Evolutionary conservation across 2,888 invertebrate genomes (phyloP).

Genomic region (Hipparchia semele): DNA sequence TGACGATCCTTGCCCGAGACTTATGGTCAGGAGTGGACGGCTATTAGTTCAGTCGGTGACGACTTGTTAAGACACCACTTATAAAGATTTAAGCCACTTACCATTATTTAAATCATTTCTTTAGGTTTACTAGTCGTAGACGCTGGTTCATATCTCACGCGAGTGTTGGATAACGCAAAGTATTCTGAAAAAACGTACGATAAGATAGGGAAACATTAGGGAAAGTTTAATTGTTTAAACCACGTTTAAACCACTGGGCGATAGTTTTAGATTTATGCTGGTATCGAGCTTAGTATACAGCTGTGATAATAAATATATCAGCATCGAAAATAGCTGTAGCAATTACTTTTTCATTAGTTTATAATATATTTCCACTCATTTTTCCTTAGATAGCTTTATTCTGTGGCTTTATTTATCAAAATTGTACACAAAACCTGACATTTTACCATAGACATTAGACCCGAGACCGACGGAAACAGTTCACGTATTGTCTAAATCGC

Average conservation of each 20-base stretch:
- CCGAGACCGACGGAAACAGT: too few species aligned
- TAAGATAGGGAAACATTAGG: background rate
- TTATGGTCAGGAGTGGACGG: too few species aligned
- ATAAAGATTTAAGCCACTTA: too few species aligned
- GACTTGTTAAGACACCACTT: too few species aligned
- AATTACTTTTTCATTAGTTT: background rate
- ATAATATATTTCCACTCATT: background rate
- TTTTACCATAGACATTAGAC: too few species aligned
- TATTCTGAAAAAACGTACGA: background rate
- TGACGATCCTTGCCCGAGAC: background rate
- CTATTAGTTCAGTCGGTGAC: too few species aligned
- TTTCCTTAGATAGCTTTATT: too few species aligned
- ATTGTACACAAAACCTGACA: background rate
- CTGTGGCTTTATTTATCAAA: background rate
- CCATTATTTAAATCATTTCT: too few species aligned
- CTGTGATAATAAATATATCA: background rate
- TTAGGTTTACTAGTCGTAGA: too few species aligned
- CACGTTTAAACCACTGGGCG: background rate
- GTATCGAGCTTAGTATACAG: background rate
- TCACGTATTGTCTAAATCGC: too few species aligned
- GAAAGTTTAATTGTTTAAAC: background rate
- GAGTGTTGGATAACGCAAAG: background rate
- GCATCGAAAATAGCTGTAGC: background rate
- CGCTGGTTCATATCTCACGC: background rate
- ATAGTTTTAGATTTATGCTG: background rate